Evolutionary conservation across 2,888 invertebrate genomes (phyloP), one percentile per base, ranked within the genome.

Genomic region (Panzeria rudis): DNA sequence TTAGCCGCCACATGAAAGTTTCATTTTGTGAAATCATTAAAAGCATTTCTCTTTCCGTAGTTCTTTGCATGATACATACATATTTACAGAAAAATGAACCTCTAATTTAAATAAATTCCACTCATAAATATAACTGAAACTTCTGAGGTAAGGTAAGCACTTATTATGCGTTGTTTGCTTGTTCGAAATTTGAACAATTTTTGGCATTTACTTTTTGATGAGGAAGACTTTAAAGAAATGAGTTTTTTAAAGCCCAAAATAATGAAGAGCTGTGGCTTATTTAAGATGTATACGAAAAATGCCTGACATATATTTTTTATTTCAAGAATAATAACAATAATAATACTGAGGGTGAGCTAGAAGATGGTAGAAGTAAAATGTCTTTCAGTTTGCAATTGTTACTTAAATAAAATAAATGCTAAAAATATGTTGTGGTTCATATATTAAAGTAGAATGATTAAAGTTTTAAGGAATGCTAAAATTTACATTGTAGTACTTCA

Each of bases 61-160:
- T 38, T 5, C 23, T 6, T 54, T 25, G 15, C 23, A 29, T 6
- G 38, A 3, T 17, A 25, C 52, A 25, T 69, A 15, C 8, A 15
- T 66, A 1, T 41, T 15, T 35, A 52, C n/a, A 80, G 83, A 87
- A 87, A 85, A 87, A 85, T 87, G 86, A 87, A 87, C 79, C 83
- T 85, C 83, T 87, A 88, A 88, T 88, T 88, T 88, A 87, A 88
- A 88, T 87, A 88, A 88, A 88, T 88, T 87, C 76, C 62, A 83
- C 73, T 86, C 84, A 87, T 87, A 87, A 87, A 87, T 87, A 86
- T 79, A 85, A 85, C 52, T 54, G 62, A 59, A 64, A 17, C 29
- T 79, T 54, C 35, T 56, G 23, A 75, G 75, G 69, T 76, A 76
- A 82, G 13, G 4, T 59, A 56, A 38, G 3, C 41, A 50, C 29